Base-by-base conservation (phyloP, 1,140 invertebrate species). In the Zophobas atratus region DNA sequence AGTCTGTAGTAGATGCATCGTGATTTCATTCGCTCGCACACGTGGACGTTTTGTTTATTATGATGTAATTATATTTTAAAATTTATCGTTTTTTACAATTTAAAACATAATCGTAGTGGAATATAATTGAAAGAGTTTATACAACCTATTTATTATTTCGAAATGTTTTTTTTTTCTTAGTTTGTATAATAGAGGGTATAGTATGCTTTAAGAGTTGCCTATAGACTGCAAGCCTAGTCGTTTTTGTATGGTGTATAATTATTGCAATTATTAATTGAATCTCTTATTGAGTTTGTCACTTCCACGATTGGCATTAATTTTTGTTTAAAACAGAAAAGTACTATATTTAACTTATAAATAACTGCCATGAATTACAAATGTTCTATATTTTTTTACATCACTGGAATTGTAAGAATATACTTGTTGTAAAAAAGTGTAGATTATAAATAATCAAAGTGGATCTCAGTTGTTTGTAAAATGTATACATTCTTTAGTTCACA, bases 151-250 rank as follows among this genome's bases (percentile, higher is more conserved):
- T 67, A 67, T 60, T 60, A 56, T 63, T 63, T 63, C 41, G 57
- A 63, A 63, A 20, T 20, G 20, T 63, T 43, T 6, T 5, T n/a
- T 67, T 67, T 67, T 43, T 67, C 41, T 0, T 67, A 67, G 60
- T 67, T 67, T 67, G 60, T 67, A 67, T 41, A 33, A 43, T 67
- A 67, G 60, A 67, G 39, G 39, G 39, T 67, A 67, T 67, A 67
- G 41, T 67, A 67, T 67, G 43, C 39, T 67, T 67, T 67, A 67
- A 72, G 48, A 72, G 51, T 55, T 75, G 72, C 72, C 72, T 75
- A 75, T 75, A 75, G 72, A 75, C 72, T 75, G 72, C 55, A 75
- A 75, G 72, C 72, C 72, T 75, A 75, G 72, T 75, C 72, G 72
- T 75, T 73, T 72, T 53, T 73, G 55, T 43, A 55, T 73, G 71